phyloP scores from a whole-genome alignment of 2,113 vertebrate genomes.

The Rutilus rutilus region DNA sequence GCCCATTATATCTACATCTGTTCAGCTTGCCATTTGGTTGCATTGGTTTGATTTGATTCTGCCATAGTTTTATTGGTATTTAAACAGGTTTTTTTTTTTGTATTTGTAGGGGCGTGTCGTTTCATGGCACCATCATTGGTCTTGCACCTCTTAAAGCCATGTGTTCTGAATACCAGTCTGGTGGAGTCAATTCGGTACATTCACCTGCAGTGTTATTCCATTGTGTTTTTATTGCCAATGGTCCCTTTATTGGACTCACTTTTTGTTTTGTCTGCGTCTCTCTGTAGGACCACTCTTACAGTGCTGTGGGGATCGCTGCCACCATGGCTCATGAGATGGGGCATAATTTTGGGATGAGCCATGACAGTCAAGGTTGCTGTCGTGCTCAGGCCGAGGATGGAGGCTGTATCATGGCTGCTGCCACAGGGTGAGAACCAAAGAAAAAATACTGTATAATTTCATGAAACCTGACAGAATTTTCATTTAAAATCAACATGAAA shows the following conservation, averaged over 20 bases:
- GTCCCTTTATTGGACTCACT: background rate
- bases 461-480: background rate
- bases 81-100: slow-evolving; percentile 41
- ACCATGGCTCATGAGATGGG: slow-evolving; percentile 98
- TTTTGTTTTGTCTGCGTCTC: slow-evolving; percentile 33
- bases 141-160: slow-evolving; percentile 94
- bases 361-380: slow-evolving; percentile 87
- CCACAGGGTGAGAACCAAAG: slow-evolving; percentile 84
- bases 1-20: background rate
- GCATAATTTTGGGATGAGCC: slow-evolving; percentile 98
- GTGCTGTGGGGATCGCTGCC: slow-evolving; percentile 89
- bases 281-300: slow-evolving; percentile 75
- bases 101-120: slow-evolving; percentile 83
- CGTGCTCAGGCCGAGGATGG: slow-evolving; percentile 83
- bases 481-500: background rate
- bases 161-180: slow-evolving; percentile 96
- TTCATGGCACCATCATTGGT: slow-evolving; percentile 93
- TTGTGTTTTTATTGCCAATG: background rate
- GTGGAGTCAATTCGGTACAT: slow-evolving; percentile 96
- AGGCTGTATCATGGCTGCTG: slow-evolving; percentile 98
- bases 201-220: background rate
- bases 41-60: background rate
- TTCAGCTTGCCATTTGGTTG: background rate
- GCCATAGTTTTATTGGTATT: background rate
- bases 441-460: background rate